Percentiles rank a stretch among this genome's conserved stretches.
Evolutionary conservation across 1,140 invertebrate species (phyloP).

Genomic region (Drosophila hydei): DNA sequence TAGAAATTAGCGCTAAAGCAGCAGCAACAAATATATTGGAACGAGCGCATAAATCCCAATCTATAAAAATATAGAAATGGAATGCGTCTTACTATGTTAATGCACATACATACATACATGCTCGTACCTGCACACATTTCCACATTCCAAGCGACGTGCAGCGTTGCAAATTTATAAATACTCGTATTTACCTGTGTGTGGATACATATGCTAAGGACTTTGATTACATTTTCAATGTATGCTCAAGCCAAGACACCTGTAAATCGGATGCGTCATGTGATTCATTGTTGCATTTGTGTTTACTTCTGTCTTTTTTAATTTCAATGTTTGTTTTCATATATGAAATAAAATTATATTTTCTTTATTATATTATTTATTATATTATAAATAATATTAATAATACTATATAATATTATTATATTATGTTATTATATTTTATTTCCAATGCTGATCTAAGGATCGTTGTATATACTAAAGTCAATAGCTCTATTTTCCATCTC

Average conservation of each 20-base stretch:
- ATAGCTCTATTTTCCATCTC: too few species aligned
- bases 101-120: slow-evolving; percentile 2
- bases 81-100: slow-evolving; percentile 29
- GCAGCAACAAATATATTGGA: slow-evolving; percentile 50
- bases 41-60: slow-evolving; percentile 75
- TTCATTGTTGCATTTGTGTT: neutral
- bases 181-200: slow-evolving; percentile 8
- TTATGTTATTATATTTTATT: too few species aligned
- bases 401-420: too few species aligned
- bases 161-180: slow-evolving; percentile 13
- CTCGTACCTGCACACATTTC: neutral
- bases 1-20: slow-evolving; percentile 54
- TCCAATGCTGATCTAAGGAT: too few species aligned
- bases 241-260: slow-evolving; percentile 3
- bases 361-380: too few species aligned
- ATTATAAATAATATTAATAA: too few species aligned
- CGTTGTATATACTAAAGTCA: too few species aligned
- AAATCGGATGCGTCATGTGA: neutral
- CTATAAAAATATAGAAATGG: slow-evolving; percentile 42
- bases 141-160: slow-evolving; percentile 8
- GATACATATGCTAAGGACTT: neutral
- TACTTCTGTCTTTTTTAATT: neutral
- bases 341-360: neutral
- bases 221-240: slow-evolving; percentile 15
- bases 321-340: neutral